These are phyloP conservation scores for Achlya flavicornis DNA, from an alignment of 2,888 invertebrate genomes.

Conservation along the genomic window DNA sequence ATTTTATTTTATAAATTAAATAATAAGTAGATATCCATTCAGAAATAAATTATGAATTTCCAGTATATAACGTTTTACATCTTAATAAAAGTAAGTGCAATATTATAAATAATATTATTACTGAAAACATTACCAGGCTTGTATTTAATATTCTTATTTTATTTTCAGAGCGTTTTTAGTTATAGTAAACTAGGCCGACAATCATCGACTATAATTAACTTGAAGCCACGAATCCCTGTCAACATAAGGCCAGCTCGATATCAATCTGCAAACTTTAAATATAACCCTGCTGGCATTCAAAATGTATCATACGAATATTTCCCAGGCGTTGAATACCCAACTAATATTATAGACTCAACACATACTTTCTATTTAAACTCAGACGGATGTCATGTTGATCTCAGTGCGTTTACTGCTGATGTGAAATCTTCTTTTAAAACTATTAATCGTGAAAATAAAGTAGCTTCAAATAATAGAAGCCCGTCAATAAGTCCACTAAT, in stretches of 20 bases:
- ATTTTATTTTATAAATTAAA: not conserved
- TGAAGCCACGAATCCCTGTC: constrained; percentile 15
- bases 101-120: not conserved
- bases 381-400: constrained; percentile 32
- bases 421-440: constrained; percentile 49
- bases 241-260: constrained; percentile 40
- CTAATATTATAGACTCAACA: constrained; percentile 48
- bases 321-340: constrained; percentile 53
- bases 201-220: constrained; percentile 8
- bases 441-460: constrained; percentile 10
- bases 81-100: constrained; percentile 10
- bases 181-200: constrained; percentile 31
- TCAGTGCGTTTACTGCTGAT: constrained; percentile 56
- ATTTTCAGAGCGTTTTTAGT: constrained; percentile 36
- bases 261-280: constrained; percentile 22
- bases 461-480: not conserved
- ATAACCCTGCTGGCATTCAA: constrained; percentile 17
- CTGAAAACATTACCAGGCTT: no score
- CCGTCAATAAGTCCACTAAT: not conserved
- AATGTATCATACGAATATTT: constrained; percentile 38
- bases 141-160: not conserved
- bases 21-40: not conserved
- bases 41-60: not conserved
- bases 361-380: constrained; percentile 58
- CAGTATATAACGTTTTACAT: not conserved